Evolutionary conservation across 2,888 invertebrate genomes (phyloP).

Genomic region (Eristalis intricaria): DNA sequence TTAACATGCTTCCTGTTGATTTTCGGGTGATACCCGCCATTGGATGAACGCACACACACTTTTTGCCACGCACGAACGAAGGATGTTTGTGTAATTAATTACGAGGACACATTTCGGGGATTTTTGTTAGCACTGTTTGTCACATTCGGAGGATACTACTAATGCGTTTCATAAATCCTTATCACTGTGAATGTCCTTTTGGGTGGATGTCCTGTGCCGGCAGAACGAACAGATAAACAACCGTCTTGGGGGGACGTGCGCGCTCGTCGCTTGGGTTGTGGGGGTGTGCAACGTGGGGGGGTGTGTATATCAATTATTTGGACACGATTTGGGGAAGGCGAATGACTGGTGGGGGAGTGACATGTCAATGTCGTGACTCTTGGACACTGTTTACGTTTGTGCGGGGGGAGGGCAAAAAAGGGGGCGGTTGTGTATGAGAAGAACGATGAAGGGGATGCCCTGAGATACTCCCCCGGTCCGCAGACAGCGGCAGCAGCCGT

Average conservation of each 20-base stretch:
- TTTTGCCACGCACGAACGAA: neutral
- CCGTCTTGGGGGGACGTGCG: constrained; percentile 1
- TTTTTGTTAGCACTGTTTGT: constrained; percentile 62
- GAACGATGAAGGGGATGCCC: too few species aligned
- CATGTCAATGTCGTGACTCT: constrained; percentile 32
- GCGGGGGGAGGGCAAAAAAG: neutral
- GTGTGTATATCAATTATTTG: constrained; percentile 67
- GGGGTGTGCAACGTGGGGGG: constrained; percentile 13
- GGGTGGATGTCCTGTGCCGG: constrained; percentile 5
- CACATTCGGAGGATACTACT: constrained; percentile 49
- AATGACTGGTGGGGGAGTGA: constrained; percentile 1
- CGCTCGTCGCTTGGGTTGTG: neutral
- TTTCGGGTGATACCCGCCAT: neutral
- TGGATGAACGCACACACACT: neutral
- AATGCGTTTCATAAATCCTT: constrained; percentile 67
- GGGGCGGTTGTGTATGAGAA: neutral
- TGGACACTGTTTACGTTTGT: constrained; percentile 1
- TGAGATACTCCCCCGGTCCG: neutral
- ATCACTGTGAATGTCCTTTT: constrained; percentile 11
- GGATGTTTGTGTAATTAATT: constrained; percentile 53
- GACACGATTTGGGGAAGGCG: constrained; percentile 20
- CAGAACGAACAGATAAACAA: constrained; percentile 45
- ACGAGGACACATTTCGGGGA: constrained; percentile 52
- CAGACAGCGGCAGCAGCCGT: neutral
- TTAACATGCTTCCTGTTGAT: constrained; percentile 54